Conservation (phyloP, 2,113 vertebrate genomes). For the Rhodinocichla rosea region DNA sequence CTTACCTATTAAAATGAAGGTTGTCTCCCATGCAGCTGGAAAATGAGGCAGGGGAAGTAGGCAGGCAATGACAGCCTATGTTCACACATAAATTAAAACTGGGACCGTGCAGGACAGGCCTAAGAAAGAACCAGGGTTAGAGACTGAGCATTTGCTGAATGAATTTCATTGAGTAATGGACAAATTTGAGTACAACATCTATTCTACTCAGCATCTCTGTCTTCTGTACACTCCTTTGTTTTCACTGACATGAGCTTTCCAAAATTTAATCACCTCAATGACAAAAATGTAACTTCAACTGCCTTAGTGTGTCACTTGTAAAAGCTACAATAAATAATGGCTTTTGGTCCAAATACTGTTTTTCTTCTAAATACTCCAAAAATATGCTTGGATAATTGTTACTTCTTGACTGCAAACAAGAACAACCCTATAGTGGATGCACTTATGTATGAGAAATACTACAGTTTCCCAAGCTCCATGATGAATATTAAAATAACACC, state of each 20-base stretch:
- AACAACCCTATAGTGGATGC: not conserved
- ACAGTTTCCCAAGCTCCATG: not conserved
- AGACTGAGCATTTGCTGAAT: not conserved
- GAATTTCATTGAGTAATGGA: not conserved
- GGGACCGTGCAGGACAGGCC: fast-evolving
- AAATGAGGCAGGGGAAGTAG: not conserved
- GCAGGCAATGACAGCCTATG: not conserved
- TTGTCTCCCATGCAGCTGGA: not conserved
- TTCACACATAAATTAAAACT: not conserved
- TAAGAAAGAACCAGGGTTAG: not conserved
- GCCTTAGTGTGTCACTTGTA: not conserved
- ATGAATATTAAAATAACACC: not conserved
- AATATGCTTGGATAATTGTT: not conserved
- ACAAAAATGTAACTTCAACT: not conserved
- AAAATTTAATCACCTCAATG: not conserved
- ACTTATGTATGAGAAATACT: not conserved
- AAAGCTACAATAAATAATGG: not conserved
- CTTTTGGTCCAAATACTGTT: not conserved
- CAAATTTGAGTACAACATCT: not conserved
- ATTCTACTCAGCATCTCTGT: not conserved
- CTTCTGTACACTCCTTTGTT: not conserved
- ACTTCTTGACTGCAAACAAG: not conserved
- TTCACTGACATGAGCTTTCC: not conserved
- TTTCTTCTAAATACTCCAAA: not conserved
- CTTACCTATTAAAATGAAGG: not conserved